Base-by-base conservation (phyloP, 2,113 vertebrate genomes). In the Ptyas mucosa region DNA sequence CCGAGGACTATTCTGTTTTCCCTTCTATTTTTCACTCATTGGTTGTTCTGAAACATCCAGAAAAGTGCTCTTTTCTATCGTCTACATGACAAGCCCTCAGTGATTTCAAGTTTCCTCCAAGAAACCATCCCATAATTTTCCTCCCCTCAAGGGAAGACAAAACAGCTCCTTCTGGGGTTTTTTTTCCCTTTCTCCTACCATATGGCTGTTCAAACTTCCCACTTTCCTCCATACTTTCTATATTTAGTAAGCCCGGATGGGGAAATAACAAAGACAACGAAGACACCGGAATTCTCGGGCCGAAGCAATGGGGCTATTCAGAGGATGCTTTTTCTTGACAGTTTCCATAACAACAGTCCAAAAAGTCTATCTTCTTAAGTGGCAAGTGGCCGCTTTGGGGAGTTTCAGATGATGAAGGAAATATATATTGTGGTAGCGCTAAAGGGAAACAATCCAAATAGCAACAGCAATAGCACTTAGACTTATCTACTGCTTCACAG, bases 271-370 rank as follows among this genome's bases (percentile, higher is more conserved):
- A 43, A 29, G 24, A 14, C 11, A 14, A 75, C 9, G 9, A 52
- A 88, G 86, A 49, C 11, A 20, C 23, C 3, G 34, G 58, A 29
- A 14, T 75, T 96, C 91, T 95, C 94, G 93, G 90, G 92, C 93
- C 8, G 96, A 97, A 96, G 69, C 55, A 97, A 95, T 3, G 34
- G 75, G 75, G 8, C 75, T 81, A 39, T 43, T 81, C 75, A 3
- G 8, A 81, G 18, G 39, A 81, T 9, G 20, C 34, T 81, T 81
- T 43, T 81, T 3, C 75, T 81, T 81, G 95, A 95, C 92, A 0
- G 96, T 98, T 98, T 96, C 97, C 96, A 97, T 97, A 97, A 96
- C 97, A 98, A 98, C 98, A 89, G 81, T 87, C 95, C 85, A 93
- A 91, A 94, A 97, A 95, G 97, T 97, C 96, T 94, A 93, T 96